Evolutionary conservation across 2,113 vertebrate species (phyloP).

Genomic region (Eubucco bourcierii): DNA sequence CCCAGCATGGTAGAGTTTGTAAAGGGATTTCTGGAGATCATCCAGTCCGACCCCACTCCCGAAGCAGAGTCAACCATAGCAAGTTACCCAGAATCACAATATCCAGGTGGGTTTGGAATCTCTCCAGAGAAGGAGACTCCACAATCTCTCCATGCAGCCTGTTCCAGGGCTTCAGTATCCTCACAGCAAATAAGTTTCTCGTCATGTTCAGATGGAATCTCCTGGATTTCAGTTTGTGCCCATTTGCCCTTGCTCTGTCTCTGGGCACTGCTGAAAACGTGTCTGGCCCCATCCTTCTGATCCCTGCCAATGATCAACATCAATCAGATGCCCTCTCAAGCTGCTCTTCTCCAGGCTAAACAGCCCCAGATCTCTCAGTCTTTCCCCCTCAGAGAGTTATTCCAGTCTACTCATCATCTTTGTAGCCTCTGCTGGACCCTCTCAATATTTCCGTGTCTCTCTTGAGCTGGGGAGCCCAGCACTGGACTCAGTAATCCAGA

Average conservation of each 20-base stretch:
- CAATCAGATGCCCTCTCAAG: background rate
- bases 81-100: background rate
- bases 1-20: background rate
- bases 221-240: background rate
- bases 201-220: background rate
- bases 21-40: background rate
- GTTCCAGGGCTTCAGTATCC: background rate
- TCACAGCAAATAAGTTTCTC: background rate
- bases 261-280: background rate
- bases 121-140: background rate
- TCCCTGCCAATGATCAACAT: background rate
- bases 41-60: background rate
- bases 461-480: background rate
- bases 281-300: background rate
- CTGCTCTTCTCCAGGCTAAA: background rate
- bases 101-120: background rate
- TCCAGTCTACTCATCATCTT: background rate
- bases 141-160: background rate
- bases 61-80: background rate
- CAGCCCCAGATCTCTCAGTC: background rate
- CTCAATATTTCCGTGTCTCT: background rate
- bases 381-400: background rate
- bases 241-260: background rate
- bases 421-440: background rate
- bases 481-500: background rate